phyloP scores from a whole-genome alignment of 2,113 vertebrate genomes.

The Dendrocopos noguchii region DNA sequence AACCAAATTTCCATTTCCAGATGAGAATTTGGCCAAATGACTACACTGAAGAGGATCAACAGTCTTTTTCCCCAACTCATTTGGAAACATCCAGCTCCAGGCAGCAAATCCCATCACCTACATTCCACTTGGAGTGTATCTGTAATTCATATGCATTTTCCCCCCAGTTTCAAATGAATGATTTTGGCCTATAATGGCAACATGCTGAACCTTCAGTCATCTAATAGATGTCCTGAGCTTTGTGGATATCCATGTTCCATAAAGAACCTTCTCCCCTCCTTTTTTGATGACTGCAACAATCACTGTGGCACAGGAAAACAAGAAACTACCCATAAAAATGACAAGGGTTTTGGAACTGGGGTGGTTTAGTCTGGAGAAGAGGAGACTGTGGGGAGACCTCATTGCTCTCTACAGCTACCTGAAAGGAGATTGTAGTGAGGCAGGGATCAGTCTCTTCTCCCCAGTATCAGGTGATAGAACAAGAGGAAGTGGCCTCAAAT shows the following conservation, averaged over 20 bases:
- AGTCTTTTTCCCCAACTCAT: background rate
- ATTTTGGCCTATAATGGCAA: background rate
- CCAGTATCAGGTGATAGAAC: no score
- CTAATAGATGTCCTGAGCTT: background rate
- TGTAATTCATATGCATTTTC: background rate
- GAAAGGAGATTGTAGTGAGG: no score
- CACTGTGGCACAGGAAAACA: background rate
- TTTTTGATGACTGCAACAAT: background rate
- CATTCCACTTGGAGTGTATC: background rate
- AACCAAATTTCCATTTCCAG: constrained; percentile 5
- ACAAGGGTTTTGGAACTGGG: background rate
- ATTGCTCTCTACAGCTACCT: no score
- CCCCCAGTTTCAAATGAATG: background rate
- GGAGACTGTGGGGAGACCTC: no score
- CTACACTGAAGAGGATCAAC: background rate
- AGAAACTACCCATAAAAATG: background rate
- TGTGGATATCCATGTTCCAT: background rate
- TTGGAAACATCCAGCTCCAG: background rate
- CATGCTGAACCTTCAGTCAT: background rate
- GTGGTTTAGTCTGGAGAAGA: no score
- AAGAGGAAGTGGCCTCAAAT: no score
- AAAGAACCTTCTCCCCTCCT: background rate
- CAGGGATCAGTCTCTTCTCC: no score
- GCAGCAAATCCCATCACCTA: background rate
- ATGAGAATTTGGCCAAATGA: background rate